Base-by-base conservation (phyloP, 1,140 invertebrate species). In the Cherax quadricarinatus region DNA sequence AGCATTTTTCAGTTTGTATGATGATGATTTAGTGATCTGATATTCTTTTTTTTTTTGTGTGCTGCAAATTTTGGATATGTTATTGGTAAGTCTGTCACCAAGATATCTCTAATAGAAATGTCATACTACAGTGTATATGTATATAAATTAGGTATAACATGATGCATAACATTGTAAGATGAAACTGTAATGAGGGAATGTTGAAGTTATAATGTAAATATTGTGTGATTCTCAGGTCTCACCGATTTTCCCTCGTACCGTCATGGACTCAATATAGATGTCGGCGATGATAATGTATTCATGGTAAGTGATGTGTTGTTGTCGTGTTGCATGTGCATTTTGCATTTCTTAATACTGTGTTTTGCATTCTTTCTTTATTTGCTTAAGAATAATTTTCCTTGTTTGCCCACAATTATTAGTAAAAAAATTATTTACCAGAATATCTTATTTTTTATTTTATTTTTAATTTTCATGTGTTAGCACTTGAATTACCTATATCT, bases 211-310 rank as follows among this genome's bases (percentile, higher is more conserved):
- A 30, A 9, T 75, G n/a, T 75, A 75, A 75, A 9, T n/a, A 30
- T 3, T 88, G n/a, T 89, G 93, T 87, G 73, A 87, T 80, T 94
- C 94, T 12, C 92, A 95, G 95, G 95, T 86, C 90, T 94, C 79
- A 92, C 94, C 88, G 95, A 95, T 94, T 96, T 90, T 78, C 92
- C 96, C 93, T 95, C 94, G 93, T 95, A 94, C 89, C 95, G 95
- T 82, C 95, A 95, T 93, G 96, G 96, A 95, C 96, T 95, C 94
- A 94, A 95, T 93, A 94, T 96, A 96, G 97, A 97, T 95, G 62
- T 66, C 18, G 97, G 97, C 90, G 97, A 98, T 95, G 97, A 98
- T 95, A 97, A 98, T 95, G 97, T 98, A 94, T 98, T 98, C 95
- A 97, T 98, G 97, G 97, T 97, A 95, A 96, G 96, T 95, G n/a